phyloP scores from a whole-genome alignment of 2,797 vertebrate genomes.

The Alectoris magna region DNA sequence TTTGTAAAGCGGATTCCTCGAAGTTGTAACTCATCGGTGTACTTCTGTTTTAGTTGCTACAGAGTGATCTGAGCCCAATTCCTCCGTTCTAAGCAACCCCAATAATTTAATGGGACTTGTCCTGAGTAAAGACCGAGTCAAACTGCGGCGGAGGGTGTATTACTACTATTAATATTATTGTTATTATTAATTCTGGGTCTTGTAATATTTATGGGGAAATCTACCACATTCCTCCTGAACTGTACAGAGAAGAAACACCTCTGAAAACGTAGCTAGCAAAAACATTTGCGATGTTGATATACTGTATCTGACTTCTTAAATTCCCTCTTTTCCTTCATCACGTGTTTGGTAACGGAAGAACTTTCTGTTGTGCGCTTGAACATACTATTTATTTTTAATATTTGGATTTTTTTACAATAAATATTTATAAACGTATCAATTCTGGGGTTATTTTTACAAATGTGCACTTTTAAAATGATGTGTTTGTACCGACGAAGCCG shows the following conservation, averaged over 20 bases:
- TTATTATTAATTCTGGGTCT: slow-evolving; percentile 48
- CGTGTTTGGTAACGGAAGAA: slow-evolving; percentile 57
- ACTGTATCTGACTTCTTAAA: slow-evolving; percentile 46
- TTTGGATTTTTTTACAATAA: slow-evolving; percentile 68
- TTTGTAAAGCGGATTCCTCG: slow-evolving; percentile 45
- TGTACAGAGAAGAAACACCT: slow-evolving; percentile 52
- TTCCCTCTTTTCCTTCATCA: slow-evolving; percentile 47
- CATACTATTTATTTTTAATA: slow-evolving; percentile 68
- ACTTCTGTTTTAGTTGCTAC: slow-evolving; percentile 71
- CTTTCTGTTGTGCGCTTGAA: slow-evolving; percentile 40
- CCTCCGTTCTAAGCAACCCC: slow-evolving; percentile 36
- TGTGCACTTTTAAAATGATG: slow-evolving; percentile 46
- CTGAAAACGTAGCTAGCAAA: slow-evolving; percentile 64
- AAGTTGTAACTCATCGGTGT: slow-evolving; percentile 68
- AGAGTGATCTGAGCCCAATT: slow-evolving; percentile 57
- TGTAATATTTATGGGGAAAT: slow-evolving; percentile 73
- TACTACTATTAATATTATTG: not conserved
- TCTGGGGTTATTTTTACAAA: slow-evolving; percentile 46
- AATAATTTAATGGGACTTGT: slow-evolving; percentile 65
- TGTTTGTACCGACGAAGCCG: slow-evolving; percentile 33
- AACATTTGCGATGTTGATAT: slow-evolving; percentile 28
- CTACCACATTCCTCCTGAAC: slow-evolving; percentile 62
- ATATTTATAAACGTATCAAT: slow-evolving; percentile 73
- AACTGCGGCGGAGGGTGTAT: slow-evolving; percentile 35
- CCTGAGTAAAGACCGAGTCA: slow-evolving; percentile 28